A percentile compares a stretch with the other conserved stretches of the same genome.
phyloP scores from a whole-genome alignment of 1,140 invertebrate species.

The Neodiprion virginianus region DNA sequence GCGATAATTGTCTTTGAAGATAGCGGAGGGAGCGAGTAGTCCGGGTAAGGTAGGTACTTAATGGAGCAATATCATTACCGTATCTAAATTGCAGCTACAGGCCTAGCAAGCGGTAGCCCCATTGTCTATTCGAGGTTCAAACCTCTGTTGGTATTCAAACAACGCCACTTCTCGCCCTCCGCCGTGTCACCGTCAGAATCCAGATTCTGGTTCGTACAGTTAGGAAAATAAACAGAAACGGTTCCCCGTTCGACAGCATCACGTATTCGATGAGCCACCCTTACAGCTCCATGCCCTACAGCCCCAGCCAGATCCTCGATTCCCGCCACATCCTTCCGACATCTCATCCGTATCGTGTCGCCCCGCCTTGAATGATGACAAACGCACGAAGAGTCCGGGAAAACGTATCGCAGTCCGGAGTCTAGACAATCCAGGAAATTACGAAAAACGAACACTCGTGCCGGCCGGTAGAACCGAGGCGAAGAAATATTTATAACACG shows the following conservation, averaged over 20 bases:
- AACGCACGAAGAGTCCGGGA: no score
- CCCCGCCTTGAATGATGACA: no score
- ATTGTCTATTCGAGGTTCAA: neutral
- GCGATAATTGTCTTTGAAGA: neutral
- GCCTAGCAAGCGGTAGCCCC: neutral
- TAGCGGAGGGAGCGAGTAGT: neutral
- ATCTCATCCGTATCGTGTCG: no score
- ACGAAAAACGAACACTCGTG: no score
- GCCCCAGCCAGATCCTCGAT: neutral
- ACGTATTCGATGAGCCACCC: neutral
- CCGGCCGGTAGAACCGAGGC: no score
- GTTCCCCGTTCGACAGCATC: neutral
- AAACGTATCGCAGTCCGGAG: no score
- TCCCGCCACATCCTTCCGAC: neutral
- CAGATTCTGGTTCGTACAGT: neutral
- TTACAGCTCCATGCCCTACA: neutral
- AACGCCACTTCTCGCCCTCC: neutral
- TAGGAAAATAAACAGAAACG: constrained; percentile 10
- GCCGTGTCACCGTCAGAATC: neutral
- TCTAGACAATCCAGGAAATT: no score
- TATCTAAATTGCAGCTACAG: constrained; percentile 5
- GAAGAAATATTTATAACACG: no score
- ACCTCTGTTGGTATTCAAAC: constrained; percentile 13
- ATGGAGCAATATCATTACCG: constrained; percentile 4
- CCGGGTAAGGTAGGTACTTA: neutral